Conservation (phyloP, 2,113 vertebrate genomes). For the Potamarius usumacintae region DNA sequence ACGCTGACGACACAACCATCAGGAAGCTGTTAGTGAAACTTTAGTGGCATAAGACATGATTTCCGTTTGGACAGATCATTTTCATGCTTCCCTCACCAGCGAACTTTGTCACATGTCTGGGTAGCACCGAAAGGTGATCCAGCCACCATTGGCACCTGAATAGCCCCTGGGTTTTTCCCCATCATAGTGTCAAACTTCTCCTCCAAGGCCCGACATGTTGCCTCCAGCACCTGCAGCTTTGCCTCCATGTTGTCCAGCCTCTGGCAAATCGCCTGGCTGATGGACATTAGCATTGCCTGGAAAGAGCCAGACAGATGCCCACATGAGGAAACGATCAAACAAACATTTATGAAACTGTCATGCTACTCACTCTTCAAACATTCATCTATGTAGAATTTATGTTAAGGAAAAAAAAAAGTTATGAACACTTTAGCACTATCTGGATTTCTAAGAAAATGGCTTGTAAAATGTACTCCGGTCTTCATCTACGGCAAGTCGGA, state of each 20-base stretch:
- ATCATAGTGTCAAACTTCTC: slow-evolving; percentile 90
- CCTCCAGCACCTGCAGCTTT: slow-evolving; percentile 89
- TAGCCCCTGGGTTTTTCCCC: slow-evolving; percentile 88
- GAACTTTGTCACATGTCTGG: slow-evolving; percentile 97
- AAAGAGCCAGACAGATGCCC: slow-evolving; percentile 11
- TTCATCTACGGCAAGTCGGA: neutral
- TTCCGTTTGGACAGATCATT: neutral
- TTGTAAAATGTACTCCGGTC: slow-evolving; percentile 5
- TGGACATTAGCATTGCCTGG: slow-evolving; percentile 88
- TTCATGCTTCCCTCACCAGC: slow-evolving; percentile 79
- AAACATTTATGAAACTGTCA: neutral
- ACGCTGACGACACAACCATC: slow-evolving; percentile 72
- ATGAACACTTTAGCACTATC: neutral
- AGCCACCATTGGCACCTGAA: slow-evolving; percentile 97
- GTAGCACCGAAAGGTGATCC: slow-evolving; percentile 96
- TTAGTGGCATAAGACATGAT: neutral
- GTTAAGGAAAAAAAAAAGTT: neutral
- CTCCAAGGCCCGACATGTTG: slow-evolving; percentile 88
- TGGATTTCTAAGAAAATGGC: slow-evolving; percentile 7
- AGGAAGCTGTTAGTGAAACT: slow-evolving; percentile 4
- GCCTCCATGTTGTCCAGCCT: slow-evolving; percentile 93
- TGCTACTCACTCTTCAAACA: neutral
- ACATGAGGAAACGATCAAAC: neutral
- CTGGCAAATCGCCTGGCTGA: slow-evolving; percentile 89
- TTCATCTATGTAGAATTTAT: slow-evolving; percentile 5